A percentile compares a stretch with the other conserved stretches of the same genome.
Conservation (phyloP, 1,140 invertebrate genomes). For the Steinernema khuongi region DNA sequence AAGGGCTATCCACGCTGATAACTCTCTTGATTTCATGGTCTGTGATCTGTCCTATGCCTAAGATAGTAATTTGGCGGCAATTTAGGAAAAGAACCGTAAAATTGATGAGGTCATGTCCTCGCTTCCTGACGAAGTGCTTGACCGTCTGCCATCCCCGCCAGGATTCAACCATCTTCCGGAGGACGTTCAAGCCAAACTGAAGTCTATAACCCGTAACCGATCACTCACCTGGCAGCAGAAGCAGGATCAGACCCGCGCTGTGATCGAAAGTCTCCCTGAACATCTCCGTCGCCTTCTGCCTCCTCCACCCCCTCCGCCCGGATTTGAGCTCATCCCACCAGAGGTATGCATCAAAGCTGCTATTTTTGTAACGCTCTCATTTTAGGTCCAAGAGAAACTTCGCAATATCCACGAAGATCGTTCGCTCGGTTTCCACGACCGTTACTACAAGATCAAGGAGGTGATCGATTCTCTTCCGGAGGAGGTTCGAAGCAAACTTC, state of each 20-base stretch:
- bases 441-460: constrained; percentile 19
- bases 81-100: constrained; percentile 21
- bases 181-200: constrained; percentile 29
- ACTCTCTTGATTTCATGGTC: constrained; percentile 6
- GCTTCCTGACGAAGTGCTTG: constrained; percentile 25
- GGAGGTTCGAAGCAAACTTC: constrained; percentile 22
- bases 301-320: constrained; percentile 20
- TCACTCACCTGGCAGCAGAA: constrained; percentile 18
- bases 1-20: constrained; percentile 23
- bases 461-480: constrained; percentile 24
- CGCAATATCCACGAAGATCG: constrained; percentile 21
- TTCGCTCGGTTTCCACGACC: constrained; percentile 10
- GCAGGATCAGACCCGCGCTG: constrained; percentile 16
- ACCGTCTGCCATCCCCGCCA: constrained; percentile 26
- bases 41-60: too few species aligned
- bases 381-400: constrained; percentile 26
- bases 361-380: neutral
- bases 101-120: constrained; percentile 28
- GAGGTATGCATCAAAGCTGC: neutral
- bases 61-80: too few species aligned
- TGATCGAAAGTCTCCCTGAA: constrained; percentile 22
- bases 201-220: constrained; percentile 19
- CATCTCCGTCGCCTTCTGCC: constrained; percentile 25
- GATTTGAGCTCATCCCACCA: constrained; percentile 4
- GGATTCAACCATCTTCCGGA: constrained; percentile 27